Evolutionary conservation across 2,888 invertebrate genomes (phyloP).

Genomic region (Drosophila neonasuta): DNA sequence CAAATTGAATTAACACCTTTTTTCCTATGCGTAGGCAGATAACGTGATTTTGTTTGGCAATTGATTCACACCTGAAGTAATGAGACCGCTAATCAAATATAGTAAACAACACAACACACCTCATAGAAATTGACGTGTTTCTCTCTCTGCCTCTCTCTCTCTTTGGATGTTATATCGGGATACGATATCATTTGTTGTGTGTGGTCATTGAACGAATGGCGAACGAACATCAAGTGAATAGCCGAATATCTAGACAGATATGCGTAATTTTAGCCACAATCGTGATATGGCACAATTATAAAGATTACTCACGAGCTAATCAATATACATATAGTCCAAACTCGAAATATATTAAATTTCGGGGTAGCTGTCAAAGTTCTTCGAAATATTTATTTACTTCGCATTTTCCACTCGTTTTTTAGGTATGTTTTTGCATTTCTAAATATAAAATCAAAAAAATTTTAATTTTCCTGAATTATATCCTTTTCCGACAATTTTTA

Average conservation of each 20-base stretch:
- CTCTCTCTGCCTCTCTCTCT: neutral
- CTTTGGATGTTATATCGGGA: neutral
- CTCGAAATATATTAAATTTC: neutral
- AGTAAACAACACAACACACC: slow-evolving; percentile 16
- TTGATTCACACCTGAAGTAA: slow-evolving; percentile 48
- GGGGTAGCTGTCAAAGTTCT: slow-evolving; percentile 1
- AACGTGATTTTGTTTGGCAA: slow-evolving; percentile 45
- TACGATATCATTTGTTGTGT: slow-evolving; percentile 31
- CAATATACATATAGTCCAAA: neutral
- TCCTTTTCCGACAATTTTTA: too few relatives aligned
- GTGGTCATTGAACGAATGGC: slow-evolving; percentile 59
- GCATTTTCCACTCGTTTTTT: too few relatives aligned
- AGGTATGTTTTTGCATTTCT: too few relatives aligned
- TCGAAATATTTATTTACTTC: neutral
- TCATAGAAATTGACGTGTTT: slow-evolving; percentile 20
- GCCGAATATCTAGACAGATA: slow-evolving; percentile 13
- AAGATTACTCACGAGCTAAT: slow-evolving; percentile 7
- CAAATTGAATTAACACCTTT: slow-evolving; percentile 33
- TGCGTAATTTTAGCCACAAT: slow-evolving; percentile 8
- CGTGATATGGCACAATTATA: slow-evolving; percentile 13
- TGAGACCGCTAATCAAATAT: slow-evolving; percentile 55
- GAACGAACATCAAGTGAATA: slow-evolving; percentile 13
- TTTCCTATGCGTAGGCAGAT: slow-evolving; percentile 31
- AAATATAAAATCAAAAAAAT: too few relatives aligned
- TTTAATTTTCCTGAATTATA: too few relatives aligned